phyloP scores from a whole-genome alignment of 2,888 invertebrate genomes.

The Mythimna vitellina region DNA sequence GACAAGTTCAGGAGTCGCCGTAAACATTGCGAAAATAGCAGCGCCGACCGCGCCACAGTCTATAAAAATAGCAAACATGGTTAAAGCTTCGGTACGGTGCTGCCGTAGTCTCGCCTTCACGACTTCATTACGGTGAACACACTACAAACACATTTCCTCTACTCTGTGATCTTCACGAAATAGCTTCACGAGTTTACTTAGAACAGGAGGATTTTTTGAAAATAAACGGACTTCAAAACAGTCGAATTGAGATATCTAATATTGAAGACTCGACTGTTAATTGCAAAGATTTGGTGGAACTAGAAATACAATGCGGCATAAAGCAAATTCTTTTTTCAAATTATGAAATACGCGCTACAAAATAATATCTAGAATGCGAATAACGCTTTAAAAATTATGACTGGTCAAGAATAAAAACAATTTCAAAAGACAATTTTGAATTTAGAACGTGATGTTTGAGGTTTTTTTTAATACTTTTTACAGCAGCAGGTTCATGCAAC shows the following conservation, averaged over 20 bases:
- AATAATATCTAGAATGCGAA: neutral
- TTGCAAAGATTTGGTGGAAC: neutral
- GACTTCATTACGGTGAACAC: slow-evolving; percentile 62
- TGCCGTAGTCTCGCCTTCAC: slow-evolving; percentile 53
- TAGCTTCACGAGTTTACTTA: slow-evolving; percentile 22
- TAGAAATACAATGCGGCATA: neutral
- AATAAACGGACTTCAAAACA: neutral
- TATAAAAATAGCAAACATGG: slow-evolving; percentile 74
- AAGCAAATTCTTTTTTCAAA: neutral
- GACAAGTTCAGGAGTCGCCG: slow-evolving; percentile 64
- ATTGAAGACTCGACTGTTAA: neutral
- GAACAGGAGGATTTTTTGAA: neutral
- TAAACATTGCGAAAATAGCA: slow-evolving; percentile 54
- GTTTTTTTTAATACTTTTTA: neutral
- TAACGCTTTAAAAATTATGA: neutral
- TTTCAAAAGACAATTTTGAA: neutral
- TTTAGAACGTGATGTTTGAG: neutral
- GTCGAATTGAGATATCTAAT: neutral
- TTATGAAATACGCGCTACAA: neutral
- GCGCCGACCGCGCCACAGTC: slow-evolving; percentile 44
- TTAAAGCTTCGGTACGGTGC: slow-evolving; percentile 63
- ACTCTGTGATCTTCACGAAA: slow-evolving; percentile 39
- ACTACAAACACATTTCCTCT: slow-evolving; percentile 52
- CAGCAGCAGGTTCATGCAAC: no score
- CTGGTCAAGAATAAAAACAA: no score